Base-by-base conservation (phyloP, 2,113 vertebrate genomes). In the Procapra przewalskii region DNA sequence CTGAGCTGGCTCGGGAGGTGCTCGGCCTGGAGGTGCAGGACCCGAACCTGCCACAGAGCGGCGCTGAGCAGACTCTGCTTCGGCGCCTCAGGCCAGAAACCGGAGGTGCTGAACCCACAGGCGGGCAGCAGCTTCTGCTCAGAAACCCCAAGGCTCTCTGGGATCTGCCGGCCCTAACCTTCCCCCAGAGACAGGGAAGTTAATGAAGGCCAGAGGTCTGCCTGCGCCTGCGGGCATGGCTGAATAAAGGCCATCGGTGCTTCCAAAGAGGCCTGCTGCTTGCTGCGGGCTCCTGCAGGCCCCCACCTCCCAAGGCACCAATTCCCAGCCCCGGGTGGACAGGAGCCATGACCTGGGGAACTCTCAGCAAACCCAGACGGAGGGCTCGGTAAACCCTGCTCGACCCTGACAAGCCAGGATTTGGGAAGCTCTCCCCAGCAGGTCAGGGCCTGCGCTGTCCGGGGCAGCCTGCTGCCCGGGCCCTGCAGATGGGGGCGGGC, bases 181-280 rank as follows among this genome's bases (percentile, higher is more conserved):
- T 97, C 94, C 96, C 82, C 55, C 43, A 88, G 62, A 92, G 60
- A 91, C 54, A 33, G 57, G 93, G 89, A 97, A 96, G 95, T 92
- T 23, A 54, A 6, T 71, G 12, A 60, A 17, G 29, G 94, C 96
- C 71, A 16, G 14, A 64, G 62, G 50, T 52, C 80, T 15, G 36
- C 57, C 64, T 0, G 17, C 36, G 33, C 62, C 64, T 0, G 23
- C 71, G 45, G 75, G 64, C 25, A 40, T 23, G 8, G 93, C n/a
- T 82, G 27, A 60, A 79, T 67, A 64, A 80, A 79, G 57, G 45
- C 55, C 59, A 50, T 7, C 0, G 2, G 79, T 43, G 40, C 57
- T 57, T 83, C 94, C 87, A 25, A 6, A 59, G 21, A 64, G 52
- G 43, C 17, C 55, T 3, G 7, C 45, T 40, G 45, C 64, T 60